Evolutionary conservation across 1,140 invertebrate genomes (phyloP), one percentile per base, ranked within the genome.

Genomic region (Drosophila dunni): DNA sequence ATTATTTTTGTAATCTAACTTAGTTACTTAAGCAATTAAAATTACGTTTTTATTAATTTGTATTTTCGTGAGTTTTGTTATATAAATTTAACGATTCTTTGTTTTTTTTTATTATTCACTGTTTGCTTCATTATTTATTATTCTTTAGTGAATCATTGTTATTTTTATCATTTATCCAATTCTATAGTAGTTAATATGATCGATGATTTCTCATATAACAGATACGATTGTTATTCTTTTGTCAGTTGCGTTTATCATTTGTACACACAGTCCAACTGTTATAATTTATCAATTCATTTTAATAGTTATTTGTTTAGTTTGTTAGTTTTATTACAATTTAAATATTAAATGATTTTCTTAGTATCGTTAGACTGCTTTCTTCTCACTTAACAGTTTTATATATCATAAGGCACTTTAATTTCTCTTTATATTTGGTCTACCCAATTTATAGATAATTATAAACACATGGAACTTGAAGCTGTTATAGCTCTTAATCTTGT

Each of bases 271-370:
- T 13, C 13, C 40, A 42, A 13, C 44, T 46, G 8, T 46, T 46
- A 46, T 45, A 20, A 20, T 46, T 46, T 45, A 46, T 15, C 44
- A 46, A 46, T 46, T 46, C 4, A 46, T 7, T 15, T 45, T 45
- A 15, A 46, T 17, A 17, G 15, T 20, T 46, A 17, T 20, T 7
- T 17, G 7, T 2, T 46, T 20, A 20, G 15, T 20, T 46, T 20
- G 44, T 20, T 9, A 40, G 11, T n/a, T 40, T 3, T 40, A 13
- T 6, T 42, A 42, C 4, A 11, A 42, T 11, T 10, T 3, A 11
- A n/a, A 4, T 38, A 2, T 9, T 8, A 38, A 38, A 9, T 42
- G n/a, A 1, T 42, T 42, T 4, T 42, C 2, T 13, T 7, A 42
- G 0, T 5, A n/a, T 13, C 10, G 36, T 38, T 8, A 38, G 11